phyloP scores from a whole-genome alignment of 2,113 vertebrate genomes.

The Clarias magur region DNA sequence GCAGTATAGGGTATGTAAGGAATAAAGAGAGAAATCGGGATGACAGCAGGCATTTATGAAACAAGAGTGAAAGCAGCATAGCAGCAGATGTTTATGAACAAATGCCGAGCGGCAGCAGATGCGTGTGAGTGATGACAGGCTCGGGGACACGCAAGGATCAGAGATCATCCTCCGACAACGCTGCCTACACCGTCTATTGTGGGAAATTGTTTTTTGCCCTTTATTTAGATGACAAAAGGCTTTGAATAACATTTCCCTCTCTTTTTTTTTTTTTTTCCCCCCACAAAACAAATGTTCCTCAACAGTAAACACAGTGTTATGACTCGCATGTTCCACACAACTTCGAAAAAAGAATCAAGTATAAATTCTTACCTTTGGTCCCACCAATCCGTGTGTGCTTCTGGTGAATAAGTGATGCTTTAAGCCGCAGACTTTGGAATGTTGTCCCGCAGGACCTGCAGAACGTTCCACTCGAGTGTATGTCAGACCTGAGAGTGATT shows the following conservation, averaged over 20 bases:
- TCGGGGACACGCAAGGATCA: neutral
- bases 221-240: constrained; percentile 2
- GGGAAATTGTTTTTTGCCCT: neutral
- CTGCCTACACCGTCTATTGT: neutral
- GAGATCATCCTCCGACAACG: neutral
- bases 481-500: neutral
- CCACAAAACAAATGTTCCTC: neutral
- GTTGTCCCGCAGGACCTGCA: neutral
- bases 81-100: neutral
- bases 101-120: constrained; percentile 13
- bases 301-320: neutral
- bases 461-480: neutral
- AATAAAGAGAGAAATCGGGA: neutral
- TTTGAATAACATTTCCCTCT: constrained; percentile 18
- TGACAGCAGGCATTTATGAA: constrained; percentile 3
- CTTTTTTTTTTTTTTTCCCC: neutral
- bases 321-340: neutral
- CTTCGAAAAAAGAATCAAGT: neutral
- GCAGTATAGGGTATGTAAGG: neutral
- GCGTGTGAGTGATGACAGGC: constrained; percentile 18
- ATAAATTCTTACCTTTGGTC: neutral
- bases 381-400: neutral
- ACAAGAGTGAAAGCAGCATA: neutral
- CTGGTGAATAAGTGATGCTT: neutral
- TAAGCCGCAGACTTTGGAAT: neutral